Evolutionary conservation across 2,888 invertebrate genomes (phyloP).

Genomic region (Diarsia dahlii): DNA sequence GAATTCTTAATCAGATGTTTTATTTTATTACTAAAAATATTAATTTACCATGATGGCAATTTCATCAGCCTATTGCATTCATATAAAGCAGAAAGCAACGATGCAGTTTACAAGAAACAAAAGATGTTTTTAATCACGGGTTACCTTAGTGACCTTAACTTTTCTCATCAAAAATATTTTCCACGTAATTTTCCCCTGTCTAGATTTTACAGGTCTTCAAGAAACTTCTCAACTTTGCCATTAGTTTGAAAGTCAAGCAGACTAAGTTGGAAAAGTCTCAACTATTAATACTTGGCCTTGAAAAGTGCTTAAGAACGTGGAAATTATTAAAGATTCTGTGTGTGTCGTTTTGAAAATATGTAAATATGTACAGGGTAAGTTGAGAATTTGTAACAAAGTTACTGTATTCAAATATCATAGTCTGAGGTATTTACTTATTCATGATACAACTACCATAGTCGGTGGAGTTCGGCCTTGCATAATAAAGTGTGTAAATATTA

Average conservation of each 20-base stretch:
- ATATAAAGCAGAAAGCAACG: not conserved
- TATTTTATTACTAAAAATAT: no score
- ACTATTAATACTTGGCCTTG: not conserved
- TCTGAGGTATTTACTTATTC: not conserved
- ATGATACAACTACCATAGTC: not conserved
- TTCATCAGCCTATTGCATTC: not conserved
- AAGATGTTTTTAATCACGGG: not conserved
- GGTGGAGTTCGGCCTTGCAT: no score
- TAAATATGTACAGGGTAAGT: not conserved
- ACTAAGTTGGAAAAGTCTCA: not conserved
- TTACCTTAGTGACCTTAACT: not conserved
- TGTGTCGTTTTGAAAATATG: not conserved
- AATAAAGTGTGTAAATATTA: no score
- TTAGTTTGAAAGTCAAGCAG: not conserved
- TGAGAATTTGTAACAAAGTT: not conserved
- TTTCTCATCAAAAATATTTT: not conserved
- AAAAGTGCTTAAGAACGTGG: not conserved
- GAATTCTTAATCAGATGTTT: not conserved
- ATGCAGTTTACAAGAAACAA: not conserved
- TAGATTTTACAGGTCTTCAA: not conserved
- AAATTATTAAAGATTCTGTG: not conserved
- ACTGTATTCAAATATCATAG: no score
- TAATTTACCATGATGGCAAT: no score
- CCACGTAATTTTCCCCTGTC: not conserved
- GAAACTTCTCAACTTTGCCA: slow-evolving; percentile 7